phyloP scores from a whole-genome alignment of 2,797 vertebrate genomes.

The Spea hammondii region DNA sequence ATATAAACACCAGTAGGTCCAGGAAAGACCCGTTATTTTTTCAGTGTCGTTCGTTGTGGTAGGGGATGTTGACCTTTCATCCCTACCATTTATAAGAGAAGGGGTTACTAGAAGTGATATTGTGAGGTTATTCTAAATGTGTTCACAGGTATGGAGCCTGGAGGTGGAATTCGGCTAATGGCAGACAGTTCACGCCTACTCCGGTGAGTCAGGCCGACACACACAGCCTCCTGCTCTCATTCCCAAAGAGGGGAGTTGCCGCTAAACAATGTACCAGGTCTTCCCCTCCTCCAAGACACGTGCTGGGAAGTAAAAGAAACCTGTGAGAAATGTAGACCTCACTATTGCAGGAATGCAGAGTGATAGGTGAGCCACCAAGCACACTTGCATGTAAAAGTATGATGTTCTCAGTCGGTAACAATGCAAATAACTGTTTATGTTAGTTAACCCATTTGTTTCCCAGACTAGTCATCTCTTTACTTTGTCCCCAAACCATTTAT shows the following conservation, averaged over 20 bases:
- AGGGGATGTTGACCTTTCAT: background rate
- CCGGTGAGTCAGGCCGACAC: slow-evolving; percentile 22
- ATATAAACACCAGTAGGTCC: too few relatives aligned
- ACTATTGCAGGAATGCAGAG: slow-evolving; percentile 31
- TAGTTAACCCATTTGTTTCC: too few relatives aligned
- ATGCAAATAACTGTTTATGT: background rate
- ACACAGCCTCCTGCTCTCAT: slow-evolving; percentile 44
- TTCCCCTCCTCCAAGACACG: slow-evolving; percentile 36
- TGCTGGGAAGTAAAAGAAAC: slow-evolving; percentile 27
- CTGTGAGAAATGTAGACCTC: slow-evolving; percentile 26
- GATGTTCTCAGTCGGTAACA: background rate
- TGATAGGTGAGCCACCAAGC: slow-evolving; percentile 18
- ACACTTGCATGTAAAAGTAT: background rate
- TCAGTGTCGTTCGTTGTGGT: too few relatives aligned
- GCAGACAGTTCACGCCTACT: slow-evolving; percentile 37
- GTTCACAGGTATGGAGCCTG: slow-evolving; percentile 41
- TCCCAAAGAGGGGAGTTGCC: slow-evolving; percentile 51
- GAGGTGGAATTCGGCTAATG: slow-evolving; percentile 14
- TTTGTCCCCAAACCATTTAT: too few relatives aligned
- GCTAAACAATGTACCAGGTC: slow-evolving; percentile 11
- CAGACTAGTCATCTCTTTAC: too few relatives aligned
- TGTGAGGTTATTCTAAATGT: slow-evolving; percentile 26
- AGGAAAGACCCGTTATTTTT: too few relatives aligned
- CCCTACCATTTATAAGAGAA: background rate
- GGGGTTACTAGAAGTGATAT: slow-evolving; percentile 18